Percentiles rank a stretch among this genome's conserved stretches.
Conservation (phyloP, 2,797 vertebrate genomes). For the Lutjanus campechanus region DNA sequence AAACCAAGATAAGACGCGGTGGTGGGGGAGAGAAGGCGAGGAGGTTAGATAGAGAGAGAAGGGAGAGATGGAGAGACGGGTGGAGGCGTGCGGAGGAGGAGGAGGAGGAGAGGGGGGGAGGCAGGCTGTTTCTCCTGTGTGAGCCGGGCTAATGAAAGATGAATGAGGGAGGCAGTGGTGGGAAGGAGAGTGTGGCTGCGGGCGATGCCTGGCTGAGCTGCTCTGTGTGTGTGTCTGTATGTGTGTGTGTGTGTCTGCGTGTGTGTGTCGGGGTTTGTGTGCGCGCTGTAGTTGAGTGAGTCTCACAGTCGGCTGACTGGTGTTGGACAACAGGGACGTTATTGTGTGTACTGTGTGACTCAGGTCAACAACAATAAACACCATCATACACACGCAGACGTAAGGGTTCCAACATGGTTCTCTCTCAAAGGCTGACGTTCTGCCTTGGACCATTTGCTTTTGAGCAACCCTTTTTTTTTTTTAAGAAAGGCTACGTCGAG, state of each 20-base stretch:
- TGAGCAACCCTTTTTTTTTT: no score
- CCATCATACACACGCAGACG: background rate
- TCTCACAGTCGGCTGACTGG: constrained; percentile 65
- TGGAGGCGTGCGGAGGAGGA: constrained; percentile 43
- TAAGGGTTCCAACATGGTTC: no score
- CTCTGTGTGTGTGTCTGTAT: constrained; percentile 40
- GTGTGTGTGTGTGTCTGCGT: constrained; percentile 29
- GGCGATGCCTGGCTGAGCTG: constrained; percentile 78
- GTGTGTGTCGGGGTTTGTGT: constrained; percentile 41
- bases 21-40: constrained; percentile 7
- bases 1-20: constrained; percentile 62
- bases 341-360: constrained; percentile 63
- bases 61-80: constrained; percentile 45
- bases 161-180: constrained; percentile 83
- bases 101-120: constrained; percentile 20
- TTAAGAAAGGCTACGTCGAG: no score
- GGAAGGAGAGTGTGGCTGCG: constrained; percentile 79
- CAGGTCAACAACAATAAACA: constrained; percentile 66
- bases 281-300: constrained; percentile 44
- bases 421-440: no score
- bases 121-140: constrained; percentile 75
- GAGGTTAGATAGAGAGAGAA: constrained; percentile 50
- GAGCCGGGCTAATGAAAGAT: constrained; percentile 84
- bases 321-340: constrained; percentile 69
- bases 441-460: no score